A percentile compares a stretch with the other conserved stretches of the same genome.
These are phyloP conservation scores for Styela clava DNA, from an alignment of 23 tunicate species.

Conservation along the genomic window DNA sequence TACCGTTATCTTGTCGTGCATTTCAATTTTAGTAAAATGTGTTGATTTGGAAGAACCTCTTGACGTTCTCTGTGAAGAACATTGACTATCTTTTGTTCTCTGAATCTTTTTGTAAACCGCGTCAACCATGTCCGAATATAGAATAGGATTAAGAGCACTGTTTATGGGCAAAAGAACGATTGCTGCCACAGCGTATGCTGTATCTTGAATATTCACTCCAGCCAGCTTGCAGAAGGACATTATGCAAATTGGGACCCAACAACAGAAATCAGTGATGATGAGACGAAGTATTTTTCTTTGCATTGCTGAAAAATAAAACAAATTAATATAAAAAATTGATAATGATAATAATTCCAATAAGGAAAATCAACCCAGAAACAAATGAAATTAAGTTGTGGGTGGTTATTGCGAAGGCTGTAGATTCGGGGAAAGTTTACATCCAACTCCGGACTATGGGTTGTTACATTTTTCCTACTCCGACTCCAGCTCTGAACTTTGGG, in stretches of 20 bases:
- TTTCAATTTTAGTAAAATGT: background rate
- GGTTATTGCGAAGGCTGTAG: no score
- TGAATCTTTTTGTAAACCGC: background rate
- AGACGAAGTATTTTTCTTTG: constrained; percentile 5
- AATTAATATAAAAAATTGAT: no score
- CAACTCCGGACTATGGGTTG: no score
- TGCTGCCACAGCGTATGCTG: constrained; percentile 11
- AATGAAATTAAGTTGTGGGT: no score
- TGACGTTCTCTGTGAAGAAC: background rate
- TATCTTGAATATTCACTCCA: background rate
- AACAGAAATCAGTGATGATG: constrained; percentile 3
- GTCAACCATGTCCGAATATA: constrained; percentile 2
- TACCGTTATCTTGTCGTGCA: background rate
- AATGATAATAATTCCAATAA: no score
- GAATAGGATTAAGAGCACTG: constrained; percentile 6
- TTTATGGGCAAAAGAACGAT: constrained; percentile 13
- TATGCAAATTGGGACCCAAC: constrained; percentile 5
- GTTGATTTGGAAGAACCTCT: background rate
- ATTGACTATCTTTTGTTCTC: background rate
- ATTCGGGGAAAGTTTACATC: no score
- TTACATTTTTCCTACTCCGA: no score
- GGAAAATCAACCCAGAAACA: no score
- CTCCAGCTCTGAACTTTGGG: no score
- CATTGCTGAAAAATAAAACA: constrained; percentile 4
- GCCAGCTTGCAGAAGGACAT: background rate